A percentile compares a stretch with the other conserved stretches of the same genome.
These are phyloP conservation scores for Euura saliciscinereae DNA, from an alignment of 1,140 invertebrate genomes.

Conservation along the genomic window DNA sequence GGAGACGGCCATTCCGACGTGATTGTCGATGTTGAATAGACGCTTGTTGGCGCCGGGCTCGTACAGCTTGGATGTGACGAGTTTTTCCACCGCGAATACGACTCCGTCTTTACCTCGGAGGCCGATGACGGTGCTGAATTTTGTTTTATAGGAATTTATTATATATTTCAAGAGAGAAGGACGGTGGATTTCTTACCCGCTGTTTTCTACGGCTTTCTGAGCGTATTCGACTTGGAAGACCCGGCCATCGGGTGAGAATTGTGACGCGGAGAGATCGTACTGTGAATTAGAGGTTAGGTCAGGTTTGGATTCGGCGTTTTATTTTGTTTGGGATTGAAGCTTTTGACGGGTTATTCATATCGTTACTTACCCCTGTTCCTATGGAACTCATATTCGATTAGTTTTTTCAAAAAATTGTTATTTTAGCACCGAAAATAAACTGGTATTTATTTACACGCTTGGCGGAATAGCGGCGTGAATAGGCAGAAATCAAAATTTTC, in stretches of 20 bases:
- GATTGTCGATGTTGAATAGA: conserved; percentile 92
- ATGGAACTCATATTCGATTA: conserved; percentile 86
- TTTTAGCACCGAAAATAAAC: not conserved
- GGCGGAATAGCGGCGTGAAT: not conserved
- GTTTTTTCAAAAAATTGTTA: not conserved
- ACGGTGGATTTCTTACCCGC: conserved; percentile 71
- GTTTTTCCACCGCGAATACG: conserved; percentile 97
- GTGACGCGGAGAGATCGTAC: conserved; percentile 99
- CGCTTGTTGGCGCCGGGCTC: conserved; percentile 93
- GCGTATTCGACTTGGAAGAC: conserved; percentile 99
- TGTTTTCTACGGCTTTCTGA: conserved; percentile 98
- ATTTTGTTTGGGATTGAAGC: conserved; percentile 26
- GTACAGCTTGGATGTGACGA: conserved; percentile 96
- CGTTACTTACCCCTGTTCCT: conserved; percentile 85
- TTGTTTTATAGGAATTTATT: not conserved
- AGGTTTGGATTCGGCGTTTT: not conserved
- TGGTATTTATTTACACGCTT: not conserved
- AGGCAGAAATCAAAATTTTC: not conserved
- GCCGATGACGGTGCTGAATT: conserved; percentile 85
- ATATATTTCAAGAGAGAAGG: too few relatives aligned
- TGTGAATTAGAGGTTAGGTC: conserved; percentile 55
- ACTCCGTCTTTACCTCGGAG: conserved; percentile 95
- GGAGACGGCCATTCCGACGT: conserved; percentile 94
- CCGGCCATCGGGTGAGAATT: conserved; percentile 98
- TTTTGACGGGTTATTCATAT: conserved; percentile 12